Evolutionary conservation across 1,140 invertebrate species (phyloP).

Genomic region (Drosophila repletoides): DNA sequence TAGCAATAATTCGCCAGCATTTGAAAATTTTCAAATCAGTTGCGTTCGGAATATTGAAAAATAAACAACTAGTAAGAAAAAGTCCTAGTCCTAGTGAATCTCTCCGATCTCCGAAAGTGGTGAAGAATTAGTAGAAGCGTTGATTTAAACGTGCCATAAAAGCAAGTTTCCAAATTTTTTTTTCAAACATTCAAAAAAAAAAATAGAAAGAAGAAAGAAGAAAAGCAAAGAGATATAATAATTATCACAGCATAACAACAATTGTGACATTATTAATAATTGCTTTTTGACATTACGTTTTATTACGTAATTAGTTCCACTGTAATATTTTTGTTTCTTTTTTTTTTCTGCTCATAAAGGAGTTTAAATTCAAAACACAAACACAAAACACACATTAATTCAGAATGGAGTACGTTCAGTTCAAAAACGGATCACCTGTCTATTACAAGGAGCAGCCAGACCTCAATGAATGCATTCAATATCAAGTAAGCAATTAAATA

Average conservation of each 20-base stretch:
- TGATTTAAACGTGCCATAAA: conserved; percentile 73
- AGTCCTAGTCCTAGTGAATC: conserved; percentile 67
- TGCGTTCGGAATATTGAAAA: conserved; percentile 83
- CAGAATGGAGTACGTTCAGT: conserved; percentile 82
- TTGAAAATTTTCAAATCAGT: conserved; percentile 81
- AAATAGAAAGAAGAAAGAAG: conserved; percentile 15
- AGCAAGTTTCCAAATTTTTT: conserved; percentile 65
- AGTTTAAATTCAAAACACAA: conserved; percentile 70
- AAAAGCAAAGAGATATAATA: conserved; percentile 6
- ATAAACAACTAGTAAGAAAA: conserved; percentile 74
- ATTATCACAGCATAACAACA: conserved; percentile 9
- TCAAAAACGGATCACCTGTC: conserved; percentile 82
- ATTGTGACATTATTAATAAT: conserved; percentile 24
- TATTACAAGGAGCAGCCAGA: conserved; percentile 82
- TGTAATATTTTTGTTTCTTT: conserved; percentile 54
- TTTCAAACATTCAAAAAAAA: conserved; percentile 1
- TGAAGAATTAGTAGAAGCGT: conserved; percentile 51
- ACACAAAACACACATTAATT: conserved; percentile 44
- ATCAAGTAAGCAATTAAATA: conserved; percentile 72
- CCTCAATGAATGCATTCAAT: conserved; percentile 82
- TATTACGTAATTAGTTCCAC: conserved; percentile 58
- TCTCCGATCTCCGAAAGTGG: conserved; percentile 66
- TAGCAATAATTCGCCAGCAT: conserved; percentile 80
- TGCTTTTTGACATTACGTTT: conserved; percentile 2
- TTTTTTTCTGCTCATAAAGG: conserved; percentile 58